Evolutionary conservation across 2,888 invertebrate genomes (phyloP), one percentile per base, ranked within the genome.

Genomic region (Gnatocerus cornutus): DNA sequence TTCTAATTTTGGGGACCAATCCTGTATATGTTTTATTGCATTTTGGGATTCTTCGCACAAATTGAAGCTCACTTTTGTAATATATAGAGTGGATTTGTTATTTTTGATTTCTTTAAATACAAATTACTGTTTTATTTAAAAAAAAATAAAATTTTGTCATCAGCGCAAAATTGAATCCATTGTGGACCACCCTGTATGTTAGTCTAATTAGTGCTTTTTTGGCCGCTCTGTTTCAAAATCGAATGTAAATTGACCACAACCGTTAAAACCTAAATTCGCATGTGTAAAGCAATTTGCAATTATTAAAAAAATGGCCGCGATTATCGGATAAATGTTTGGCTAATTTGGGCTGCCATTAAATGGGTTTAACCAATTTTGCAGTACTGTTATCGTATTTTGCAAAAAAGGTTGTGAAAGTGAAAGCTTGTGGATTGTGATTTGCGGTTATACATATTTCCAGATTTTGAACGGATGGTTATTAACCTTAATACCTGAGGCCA

Each of bases 251-350:
- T 39, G 14, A 21, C 64, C 64, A 45, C 55, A 64, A 53, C 64
- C 64, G 64, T 64, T 64, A 64, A 64, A 64, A 64, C 64, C 64
- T 43, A 53, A 64, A 64, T 64, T 64, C 45, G 64, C 43, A 43
- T 64, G 53, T 45, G 64, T 12, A 41, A 52, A 29, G 55, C 53
- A 55, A 64, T 64, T 64, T 64, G 64, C 53, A 64, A 64, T 64
- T 64, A 64, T 55, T 4, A 8, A 64, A 64, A 64, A 64, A 64
- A 55, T 12, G 52, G 63, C 13, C 48, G 48, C 13, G 63, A 52
- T 52, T 50, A 63, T 27, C 61, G 48, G 12, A 21, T 43, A 58
- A 58, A 37, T 58, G 46, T 8, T 46, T 16, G 46, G 14, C 46
- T 46, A 46, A 46, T 46, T 46, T 46, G 16, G 16, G 46, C 16